Evolutionary conservation across 2,113 vertebrate genomes (phyloP).

Genomic region (Murina feae): DNA sequence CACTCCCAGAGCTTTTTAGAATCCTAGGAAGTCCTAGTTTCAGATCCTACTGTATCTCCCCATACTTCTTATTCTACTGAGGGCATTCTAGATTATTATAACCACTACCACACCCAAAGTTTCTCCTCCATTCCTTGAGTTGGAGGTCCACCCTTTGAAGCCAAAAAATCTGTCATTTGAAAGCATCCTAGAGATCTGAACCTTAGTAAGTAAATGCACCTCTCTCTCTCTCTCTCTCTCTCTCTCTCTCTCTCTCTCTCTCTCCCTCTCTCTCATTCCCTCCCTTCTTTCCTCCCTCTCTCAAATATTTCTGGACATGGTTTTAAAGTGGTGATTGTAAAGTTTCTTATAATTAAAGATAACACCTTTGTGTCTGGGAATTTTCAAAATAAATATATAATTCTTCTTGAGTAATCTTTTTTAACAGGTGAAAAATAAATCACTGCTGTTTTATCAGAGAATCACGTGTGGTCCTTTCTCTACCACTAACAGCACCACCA

Average conservation of each 20-base stretch:
- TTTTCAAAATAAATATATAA: neutral
- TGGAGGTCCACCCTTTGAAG: neutral
- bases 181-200: neutral
- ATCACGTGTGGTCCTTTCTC: neutral
- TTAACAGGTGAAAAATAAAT: constrained; percentile 31
- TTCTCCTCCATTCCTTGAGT: neutral
- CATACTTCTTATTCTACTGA: neutral
- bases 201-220: neutral
- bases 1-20: neutral
- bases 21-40: neutral
- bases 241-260: neutral
- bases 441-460: constrained; percentile 7
- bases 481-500: neutral
- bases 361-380: neutral
- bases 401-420: constrained; percentile 57
- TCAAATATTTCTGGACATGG: neutral
- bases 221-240: neutral
- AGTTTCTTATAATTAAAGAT: neutral
- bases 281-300: too few relatives aligned
- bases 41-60: neutral
- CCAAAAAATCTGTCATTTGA: constrained; percentile 2
- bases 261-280: neutral
- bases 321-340: neutral
- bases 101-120: neutral
- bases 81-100: neutral